These are phyloP conservation scores for Heliornis fulica DNA, from an alignment of 2,113 vertebrate genomes.

Conservation along the genomic window DNA sequence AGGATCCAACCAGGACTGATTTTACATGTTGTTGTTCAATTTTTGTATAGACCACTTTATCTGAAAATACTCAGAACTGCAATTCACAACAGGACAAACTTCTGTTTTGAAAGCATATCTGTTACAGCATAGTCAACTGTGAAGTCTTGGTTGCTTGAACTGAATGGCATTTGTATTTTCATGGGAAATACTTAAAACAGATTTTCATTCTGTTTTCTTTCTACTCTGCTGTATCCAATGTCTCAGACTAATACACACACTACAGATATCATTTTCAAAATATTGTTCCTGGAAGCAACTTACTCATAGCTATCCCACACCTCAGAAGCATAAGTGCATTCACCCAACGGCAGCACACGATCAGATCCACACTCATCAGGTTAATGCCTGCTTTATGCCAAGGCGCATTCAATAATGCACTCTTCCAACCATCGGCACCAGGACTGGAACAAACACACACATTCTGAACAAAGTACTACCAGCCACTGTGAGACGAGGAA, in stretches of 20 bases:
- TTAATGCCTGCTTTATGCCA: rapidly evolving
- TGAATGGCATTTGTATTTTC: neutral
- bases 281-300: neutral
- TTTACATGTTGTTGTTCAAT: neutral
- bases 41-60: neutral
- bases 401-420: rapidly evolving
- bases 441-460: neutral
- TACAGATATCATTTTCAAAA: neutral
- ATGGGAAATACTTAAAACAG: rapidly evolving
- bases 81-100: neutral
- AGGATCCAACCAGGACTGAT: rapidly evolving
- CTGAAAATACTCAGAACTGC: neutral
- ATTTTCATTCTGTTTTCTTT: neutral
- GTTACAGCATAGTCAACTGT: neutral
- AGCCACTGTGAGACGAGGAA: rapidly evolving
- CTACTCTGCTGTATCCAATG: neutral
- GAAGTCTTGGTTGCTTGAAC: neutral
- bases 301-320: too few relatives aligned
- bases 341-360: neutral
- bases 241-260: neutral
- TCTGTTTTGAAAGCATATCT: neutral
- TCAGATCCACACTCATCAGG: neutral
- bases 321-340: neutral
- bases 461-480: rapidly evolving
- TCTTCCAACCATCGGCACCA: neutral